Base-by-base conservation (phyloP, 2,113 vertebrate genomes). In the Nannobrachium achirus region DNA sequence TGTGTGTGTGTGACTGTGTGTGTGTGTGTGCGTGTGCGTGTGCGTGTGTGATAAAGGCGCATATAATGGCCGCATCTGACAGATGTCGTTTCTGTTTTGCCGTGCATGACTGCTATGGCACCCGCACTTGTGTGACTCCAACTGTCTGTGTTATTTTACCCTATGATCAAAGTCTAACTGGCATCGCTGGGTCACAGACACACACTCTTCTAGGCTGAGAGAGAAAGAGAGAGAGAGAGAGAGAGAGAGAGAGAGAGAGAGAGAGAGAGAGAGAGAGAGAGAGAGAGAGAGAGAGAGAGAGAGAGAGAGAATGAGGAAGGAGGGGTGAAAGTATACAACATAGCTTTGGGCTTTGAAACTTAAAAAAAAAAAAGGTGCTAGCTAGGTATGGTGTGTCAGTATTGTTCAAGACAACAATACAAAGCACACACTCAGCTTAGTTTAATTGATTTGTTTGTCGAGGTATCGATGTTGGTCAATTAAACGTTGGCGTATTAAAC, bases 81-180 rank as follows among this genome's bases (percentile, higher is more conserved):
- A 71, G 63, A 73, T 66, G 66, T 66, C 59, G 16, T 33, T 67
- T 84, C 78, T 59, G 0, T 81, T 82, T 76, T 60, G 53, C 66
- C 3, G 2, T 44, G 65, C 49, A 53, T 14, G 64, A 65, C 61
- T 63, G 63, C 2, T 44, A 63, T 0, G 4, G 15, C 19, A 38
- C 42, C 39, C 7, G 61, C 19, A 65, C 66, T 64, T 13, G 64
- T n/a, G 46, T 25, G 64, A 77, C 60, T 83, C 63, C 59, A 14
- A 40, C 15, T 20, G 66, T 73, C 75, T 63, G 53, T 45, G 63
- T 70, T 63, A 75, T 60, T 72, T 75, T 69, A 85, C 82, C 77
- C 80, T 71, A 68, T 82, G 80, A 81, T 86, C 73, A 52, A 33
- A 81, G 81, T 86, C 73, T 52, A 33, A 59, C 46, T 60, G 78